Conservation (phyloP, 23 tunicate genomes). For the Corella eumyota region DNA sequence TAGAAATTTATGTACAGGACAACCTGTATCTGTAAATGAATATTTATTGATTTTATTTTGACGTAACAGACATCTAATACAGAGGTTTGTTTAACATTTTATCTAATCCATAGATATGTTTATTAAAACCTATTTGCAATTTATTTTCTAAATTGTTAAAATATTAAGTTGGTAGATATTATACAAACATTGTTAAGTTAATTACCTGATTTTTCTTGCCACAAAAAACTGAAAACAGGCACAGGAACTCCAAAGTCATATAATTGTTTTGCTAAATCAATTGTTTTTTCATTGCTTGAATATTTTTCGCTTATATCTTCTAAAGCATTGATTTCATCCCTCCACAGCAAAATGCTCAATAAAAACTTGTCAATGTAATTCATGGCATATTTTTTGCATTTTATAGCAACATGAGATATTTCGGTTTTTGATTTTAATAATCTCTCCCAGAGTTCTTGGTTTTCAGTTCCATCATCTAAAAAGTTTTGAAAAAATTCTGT, state of each 20-base stretch:
- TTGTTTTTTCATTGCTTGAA: not conserved
- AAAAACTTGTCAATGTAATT: constrained; percentile 34
- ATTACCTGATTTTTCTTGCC: constrained; percentile 19
- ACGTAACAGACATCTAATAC: no score
- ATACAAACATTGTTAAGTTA: not conserved
- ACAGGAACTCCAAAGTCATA: constrained; percentile 19
- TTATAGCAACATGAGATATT: not conserved
- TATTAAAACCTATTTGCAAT: no score
- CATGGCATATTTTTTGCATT: no score
- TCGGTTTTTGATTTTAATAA: constrained; percentile 4
- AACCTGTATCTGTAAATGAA: no score
- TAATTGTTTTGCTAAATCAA: constrained; percentile 8
- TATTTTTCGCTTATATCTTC: not conserved
- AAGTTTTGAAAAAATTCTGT: no score
- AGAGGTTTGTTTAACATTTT: no score
- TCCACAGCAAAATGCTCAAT: constrained; percentile 20
- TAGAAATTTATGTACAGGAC: constrained; percentile 9
- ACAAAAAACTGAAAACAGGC: constrained; percentile 18
- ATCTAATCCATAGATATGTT: no score
- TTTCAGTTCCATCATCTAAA: constrained; percentile 11
- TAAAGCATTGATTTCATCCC: constrained; percentile 5
- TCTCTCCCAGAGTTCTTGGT: constrained; percentile 14
- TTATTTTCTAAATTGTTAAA: no score
- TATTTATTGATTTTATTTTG: no score
- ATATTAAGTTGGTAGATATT: no score